Conservation (phyloP, 2,113 vertebrate genomes). For the Crotalus horridus region DNA sequence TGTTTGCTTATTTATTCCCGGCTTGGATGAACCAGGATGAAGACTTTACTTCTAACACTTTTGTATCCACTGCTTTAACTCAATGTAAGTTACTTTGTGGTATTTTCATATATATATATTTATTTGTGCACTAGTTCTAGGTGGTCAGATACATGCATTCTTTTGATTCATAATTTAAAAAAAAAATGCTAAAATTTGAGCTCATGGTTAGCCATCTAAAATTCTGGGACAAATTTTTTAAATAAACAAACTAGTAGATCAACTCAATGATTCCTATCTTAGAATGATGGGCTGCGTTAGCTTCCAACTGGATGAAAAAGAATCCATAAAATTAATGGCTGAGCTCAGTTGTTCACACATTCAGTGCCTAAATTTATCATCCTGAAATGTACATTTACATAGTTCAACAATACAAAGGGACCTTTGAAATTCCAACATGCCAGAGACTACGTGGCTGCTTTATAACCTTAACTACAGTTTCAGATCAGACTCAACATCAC, state of each 20-base stretch:
- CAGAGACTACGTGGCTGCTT: slow-evolving; percentile 12
- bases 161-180: too few relatives aligned
- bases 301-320: not conserved
- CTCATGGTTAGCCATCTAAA: not conserved
- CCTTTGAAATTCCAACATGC: slow-evolving; percentile 34
- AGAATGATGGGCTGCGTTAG: not conserved
- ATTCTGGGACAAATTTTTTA: not conserved
- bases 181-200: not conserved
- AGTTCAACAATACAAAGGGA: slow-evolving; percentile 6
- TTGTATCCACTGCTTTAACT: not conserved
- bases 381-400: not conserved
- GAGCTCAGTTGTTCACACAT: not conserved
- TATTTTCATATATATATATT: not conserved
- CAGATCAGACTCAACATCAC: slow-evolving; percentile 5
- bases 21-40: too few relatives aligned
- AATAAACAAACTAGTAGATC: not conserved
- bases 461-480: not conserved
- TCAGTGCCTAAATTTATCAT: not conserved
- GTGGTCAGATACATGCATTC: not conserved
- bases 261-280: not conserved
- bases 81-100: not conserved
- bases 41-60: too few relatives aligned
- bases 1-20: too few relatives aligned
- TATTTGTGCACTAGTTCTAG: not conserved
- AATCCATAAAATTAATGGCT: not conserved